Conservation (phyloP, 2,797 vertebrate species). For the Myotis pilosus region DNA sequence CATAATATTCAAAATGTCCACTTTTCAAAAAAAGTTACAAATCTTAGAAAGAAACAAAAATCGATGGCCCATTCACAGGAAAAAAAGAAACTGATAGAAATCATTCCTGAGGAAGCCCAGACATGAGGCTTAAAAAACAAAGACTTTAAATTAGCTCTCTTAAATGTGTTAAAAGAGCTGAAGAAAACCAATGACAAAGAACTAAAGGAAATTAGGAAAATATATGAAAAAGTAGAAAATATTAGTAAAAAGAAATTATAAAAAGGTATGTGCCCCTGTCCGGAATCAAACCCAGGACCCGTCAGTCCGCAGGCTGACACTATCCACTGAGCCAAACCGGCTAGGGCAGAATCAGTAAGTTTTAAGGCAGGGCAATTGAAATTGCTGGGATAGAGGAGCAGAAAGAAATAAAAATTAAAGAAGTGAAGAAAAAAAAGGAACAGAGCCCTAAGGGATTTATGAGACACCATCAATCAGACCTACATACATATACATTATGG, state of each 20-base stretch:
- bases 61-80: background rate
- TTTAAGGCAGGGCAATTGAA: background rate
- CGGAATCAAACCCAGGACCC: too few relatives aligned
- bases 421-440: background rate
- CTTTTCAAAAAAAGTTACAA: background rate
- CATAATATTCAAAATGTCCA: background rate
- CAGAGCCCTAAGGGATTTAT: background rate
- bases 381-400: background rate
- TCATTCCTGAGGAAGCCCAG: background rate
- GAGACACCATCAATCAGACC: background rate
- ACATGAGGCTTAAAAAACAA: background rate
- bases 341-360: background rate
- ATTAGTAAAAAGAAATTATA: background rate
- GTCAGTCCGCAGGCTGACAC: too few relatives aligned
- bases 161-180: background rate
- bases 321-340: too few relatives aligned
- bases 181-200: background rate
- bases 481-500: background rate
- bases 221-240: background rate
- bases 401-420: background rate
- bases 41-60: background rate
- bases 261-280: background rate
- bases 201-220: background rate
- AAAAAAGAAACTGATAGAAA: background rate
- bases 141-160: background rate